A percentile compares a stretch with the other conserved stretches of the same genome.
Conservation (phyloP, 2,113 vertebrate genomes). For the Poeciliopsis retropinna region DNA sequence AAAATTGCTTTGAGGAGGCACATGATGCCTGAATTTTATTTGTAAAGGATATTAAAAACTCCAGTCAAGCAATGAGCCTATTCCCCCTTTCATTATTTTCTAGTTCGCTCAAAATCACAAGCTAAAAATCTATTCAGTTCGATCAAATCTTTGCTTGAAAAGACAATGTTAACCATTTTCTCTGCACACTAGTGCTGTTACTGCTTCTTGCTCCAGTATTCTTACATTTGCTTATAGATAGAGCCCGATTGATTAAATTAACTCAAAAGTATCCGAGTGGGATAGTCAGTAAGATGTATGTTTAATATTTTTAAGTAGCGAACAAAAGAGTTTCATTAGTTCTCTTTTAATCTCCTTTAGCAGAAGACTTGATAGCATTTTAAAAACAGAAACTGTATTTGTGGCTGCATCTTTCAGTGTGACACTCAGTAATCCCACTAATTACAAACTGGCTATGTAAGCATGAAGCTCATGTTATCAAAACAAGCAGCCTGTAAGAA, state of each 20-base stretch:
- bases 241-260: background rate
- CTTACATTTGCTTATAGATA: background rate
- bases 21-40: background rate
- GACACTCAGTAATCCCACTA: background rate
- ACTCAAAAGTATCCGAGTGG: background rate
- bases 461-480: background rate
- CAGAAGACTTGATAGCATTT: background rate
- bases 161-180: background rate
- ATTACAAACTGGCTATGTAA: background rate
- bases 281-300: background rate
- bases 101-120: no score
- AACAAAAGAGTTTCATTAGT: background rate
- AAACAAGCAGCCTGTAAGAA: background rate
- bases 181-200: background rate
- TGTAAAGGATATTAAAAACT: background rate
- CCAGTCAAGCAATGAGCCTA: background rate
- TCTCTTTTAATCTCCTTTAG: background rate
- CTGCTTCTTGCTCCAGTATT: background rate
- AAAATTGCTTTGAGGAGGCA: background rate
- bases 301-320: background rate
- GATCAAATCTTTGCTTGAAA: background rate
- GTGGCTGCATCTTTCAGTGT: background rate
- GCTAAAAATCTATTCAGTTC: background rate
- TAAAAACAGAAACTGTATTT: background rate
- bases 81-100: background rate